Percentiles rank a stretch among this genome's conserved stretches.
Conservation (phyloP, 2,113 vertebrate genomes). For the Zosterops japonicus region DNA sequence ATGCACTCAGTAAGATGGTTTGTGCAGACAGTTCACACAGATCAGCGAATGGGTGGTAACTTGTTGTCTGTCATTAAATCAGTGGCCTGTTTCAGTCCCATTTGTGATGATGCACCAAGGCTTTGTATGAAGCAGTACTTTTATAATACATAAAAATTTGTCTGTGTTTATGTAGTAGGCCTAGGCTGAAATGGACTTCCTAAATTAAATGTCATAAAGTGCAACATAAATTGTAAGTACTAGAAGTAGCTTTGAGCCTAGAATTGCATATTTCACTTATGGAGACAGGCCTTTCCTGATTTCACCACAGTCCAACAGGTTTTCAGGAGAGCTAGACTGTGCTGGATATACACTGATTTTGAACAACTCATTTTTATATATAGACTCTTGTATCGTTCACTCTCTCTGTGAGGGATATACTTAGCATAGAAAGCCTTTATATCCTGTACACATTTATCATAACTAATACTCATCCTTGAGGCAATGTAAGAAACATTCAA, state of each 20-base stretch:
- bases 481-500: background rate
- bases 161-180: background rate
- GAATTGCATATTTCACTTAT: background rate
- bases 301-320: background rate
- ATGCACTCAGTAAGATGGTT: background rate
- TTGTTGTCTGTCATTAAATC: background rate
- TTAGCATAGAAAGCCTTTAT: background rate
- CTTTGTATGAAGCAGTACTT: background rate
- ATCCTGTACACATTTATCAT: background rate
- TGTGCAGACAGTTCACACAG: background rate
- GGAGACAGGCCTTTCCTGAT: background rate
- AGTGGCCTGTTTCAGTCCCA: background rate
- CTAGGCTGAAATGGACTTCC: background rate
- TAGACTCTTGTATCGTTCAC: background rate
- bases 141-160: background rate
- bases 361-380: background rate
- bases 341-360: background rate
- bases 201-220: background rate
- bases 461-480: background rate
- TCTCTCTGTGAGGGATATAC: background rate
- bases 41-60: background rate
- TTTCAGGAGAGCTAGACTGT: background rate
- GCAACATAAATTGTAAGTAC: background rate
- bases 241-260: background rate
- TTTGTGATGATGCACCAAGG: background rate